Conservation (phyloP, 2,888 invertebrate species). For the Platycheirus rosarum region DNA sequence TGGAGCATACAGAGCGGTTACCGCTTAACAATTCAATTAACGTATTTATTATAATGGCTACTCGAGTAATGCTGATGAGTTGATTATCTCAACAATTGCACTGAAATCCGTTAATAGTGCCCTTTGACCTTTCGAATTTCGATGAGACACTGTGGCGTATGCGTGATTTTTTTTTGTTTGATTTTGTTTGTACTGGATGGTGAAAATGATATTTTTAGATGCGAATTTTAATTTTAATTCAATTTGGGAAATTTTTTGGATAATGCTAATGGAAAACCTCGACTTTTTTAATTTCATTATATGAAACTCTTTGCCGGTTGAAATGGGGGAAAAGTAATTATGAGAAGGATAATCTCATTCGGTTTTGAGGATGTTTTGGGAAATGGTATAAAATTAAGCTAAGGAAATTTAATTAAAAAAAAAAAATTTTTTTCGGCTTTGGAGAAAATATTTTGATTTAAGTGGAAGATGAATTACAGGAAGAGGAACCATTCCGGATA, state of each 20-base stretch:
- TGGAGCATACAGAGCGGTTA: background rate
- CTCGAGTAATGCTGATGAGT: background rate
- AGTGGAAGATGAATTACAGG: no score
- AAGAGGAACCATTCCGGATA: no score
- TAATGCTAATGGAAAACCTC: background rate
- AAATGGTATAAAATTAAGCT: no score
- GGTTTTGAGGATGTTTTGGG: no score
- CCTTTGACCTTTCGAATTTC: background rate
- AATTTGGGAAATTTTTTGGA: background rate
- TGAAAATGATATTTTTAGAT: background rate
- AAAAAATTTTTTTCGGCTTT: no score
- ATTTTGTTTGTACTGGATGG: background rate
- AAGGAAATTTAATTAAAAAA: no score
- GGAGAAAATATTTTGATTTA: no score
- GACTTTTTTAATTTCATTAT: background rate
- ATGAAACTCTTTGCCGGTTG: background rate
- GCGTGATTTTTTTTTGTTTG: background rate
- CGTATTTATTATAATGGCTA: conserved; percentile 25
- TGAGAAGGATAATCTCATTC: no score
- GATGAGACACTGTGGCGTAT: background rate
- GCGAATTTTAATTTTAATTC: background rate
- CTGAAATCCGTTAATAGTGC: background rate
- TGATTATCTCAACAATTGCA: background rate
- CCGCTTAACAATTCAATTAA: conserved; percentile 50
- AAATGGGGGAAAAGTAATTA: background rate